Percentiles rank a stretch among this genome's conserved stretches.
Evolutionary conservation across 2,797 vertebrate genomes (phyloP).

Genomic region (Scleropages formosus): DNA sequence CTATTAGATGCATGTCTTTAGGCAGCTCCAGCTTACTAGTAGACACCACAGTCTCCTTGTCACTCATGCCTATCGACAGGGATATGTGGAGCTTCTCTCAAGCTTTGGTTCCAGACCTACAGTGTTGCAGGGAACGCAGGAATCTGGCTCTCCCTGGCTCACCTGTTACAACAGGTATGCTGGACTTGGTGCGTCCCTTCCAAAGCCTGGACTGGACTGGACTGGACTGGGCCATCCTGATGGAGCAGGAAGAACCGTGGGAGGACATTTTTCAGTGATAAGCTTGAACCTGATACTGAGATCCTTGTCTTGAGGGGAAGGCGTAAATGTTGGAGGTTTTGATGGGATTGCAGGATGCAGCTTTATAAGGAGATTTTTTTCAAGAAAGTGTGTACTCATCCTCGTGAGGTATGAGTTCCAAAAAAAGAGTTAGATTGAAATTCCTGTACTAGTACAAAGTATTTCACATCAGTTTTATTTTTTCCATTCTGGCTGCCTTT

Average conservation of each 20-base stretch:
- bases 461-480: background rate
- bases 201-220: no score
- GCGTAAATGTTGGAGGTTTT: no score
- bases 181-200: no score
- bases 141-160: background rate
- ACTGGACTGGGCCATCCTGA: background rate
- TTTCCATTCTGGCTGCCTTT: no score
- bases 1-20: no score
- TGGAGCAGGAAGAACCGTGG: background rate
- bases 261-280: background rate
- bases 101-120: conserved; percentile 6
- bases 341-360: background rate
- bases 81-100: background rate
- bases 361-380: background rate
- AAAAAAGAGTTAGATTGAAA: background rate
- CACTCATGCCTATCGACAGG: background rate
- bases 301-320: no score
- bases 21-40: background rate
- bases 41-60: background rate
- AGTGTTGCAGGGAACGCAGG: background rate
- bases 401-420: background rate
- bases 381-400: background rate
- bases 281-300: background rate
- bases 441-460: background rate
- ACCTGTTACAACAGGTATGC: conserved; percentile 3